Percentiles rank a stretch among this genome's conserved stretches.
These are phyloP conservation scores for Megaleporinus macrocephalus DNA, from an alignment of 2,113 vertebrate genomes.

Conservation along the genomic window DNA sequence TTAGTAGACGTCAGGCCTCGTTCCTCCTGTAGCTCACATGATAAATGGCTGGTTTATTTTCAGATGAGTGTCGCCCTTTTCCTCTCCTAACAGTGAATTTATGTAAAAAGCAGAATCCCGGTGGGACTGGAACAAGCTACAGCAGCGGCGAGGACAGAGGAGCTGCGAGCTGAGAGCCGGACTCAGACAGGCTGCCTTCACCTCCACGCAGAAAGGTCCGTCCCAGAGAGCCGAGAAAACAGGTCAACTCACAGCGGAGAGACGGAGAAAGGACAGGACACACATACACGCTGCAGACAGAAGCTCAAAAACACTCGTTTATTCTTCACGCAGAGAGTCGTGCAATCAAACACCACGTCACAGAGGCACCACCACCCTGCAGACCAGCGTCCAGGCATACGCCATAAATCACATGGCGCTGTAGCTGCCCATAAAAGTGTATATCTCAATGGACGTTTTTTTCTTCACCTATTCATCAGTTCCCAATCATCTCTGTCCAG, in stretches of 20 bases:
- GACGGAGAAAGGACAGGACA: slow-evolving; percentile 44
- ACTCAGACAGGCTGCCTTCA: slow-evolving; percentile 17
- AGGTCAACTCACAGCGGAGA: slow-evolving; percentile 43
- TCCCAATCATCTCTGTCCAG: no score
- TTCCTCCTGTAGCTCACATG: background rate
- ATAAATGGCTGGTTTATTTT: slow-evolving; percentile 37
- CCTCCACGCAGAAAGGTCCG: slow-evolving; percentile 22
- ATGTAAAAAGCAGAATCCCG: slow-evolving; percentile 11
- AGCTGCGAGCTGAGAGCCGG: slow-evolving; percentile 4
- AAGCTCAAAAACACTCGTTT: background rate
- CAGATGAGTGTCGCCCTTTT: slow-evolving; percentile 5
- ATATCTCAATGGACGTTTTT: no score
- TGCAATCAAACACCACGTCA: no score
- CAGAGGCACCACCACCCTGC: no score
- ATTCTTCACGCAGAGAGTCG: no score
- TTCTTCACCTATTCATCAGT: no score
- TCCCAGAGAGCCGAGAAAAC: slow-evolving; percentile 39
- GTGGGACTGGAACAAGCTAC: slow-evolving; percentile 5
- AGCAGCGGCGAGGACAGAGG: slow-evolving; percentile 8
- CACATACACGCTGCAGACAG: background rate
- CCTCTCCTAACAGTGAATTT: slow-evolving; percentile 24
- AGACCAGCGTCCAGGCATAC: no score
- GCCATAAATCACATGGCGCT: no score
- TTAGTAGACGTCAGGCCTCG: background rate
- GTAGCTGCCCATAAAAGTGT: no score